These are phyloP conservation scores for Macrosiphum euphorbiae DNA, from an alignment of 2,888 invertebrate genomes.

Conservation along the genomic window DNA sequence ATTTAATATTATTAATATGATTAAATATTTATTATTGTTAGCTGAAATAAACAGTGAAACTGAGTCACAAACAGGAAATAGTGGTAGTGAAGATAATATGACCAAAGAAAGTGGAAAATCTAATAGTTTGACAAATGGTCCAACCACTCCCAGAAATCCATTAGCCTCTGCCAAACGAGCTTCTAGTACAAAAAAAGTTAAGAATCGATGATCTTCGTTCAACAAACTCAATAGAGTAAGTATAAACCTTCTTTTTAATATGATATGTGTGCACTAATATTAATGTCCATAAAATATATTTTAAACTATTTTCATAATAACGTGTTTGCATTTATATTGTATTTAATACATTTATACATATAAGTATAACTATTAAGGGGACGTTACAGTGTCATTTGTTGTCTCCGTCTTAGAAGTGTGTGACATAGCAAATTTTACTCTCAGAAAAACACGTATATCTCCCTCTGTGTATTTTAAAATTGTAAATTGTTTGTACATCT, in stretches of 20 bases:
- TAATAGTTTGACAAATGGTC: slow-evolving; percentile 65
- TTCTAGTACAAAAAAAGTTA: slow-evolving; percentile 62
- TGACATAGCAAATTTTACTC: no score
- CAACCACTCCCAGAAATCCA: slow-evolving; percentile 57
- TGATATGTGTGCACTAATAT: neutral
- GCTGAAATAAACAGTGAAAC: slow-evolving; percentile 89
- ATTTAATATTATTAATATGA: slow-evolving; percentile 65
- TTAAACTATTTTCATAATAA: neutral
- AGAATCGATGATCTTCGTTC: slow-evolving; percentile 63
- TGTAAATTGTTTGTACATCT: no score
- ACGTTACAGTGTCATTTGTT: no score
- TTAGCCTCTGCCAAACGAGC: slow-evolving; percentile 58
- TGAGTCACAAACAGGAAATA: slow-evolving; percentile 82
- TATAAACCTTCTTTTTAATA: neutral
- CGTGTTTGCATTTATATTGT: neutral
- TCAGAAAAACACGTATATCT: no score
- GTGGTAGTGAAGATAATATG: slow-evolving; percentile 73
- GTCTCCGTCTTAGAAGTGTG: no score
- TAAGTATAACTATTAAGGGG: neutral
- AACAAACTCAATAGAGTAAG: slow-evolving; percentile 64
- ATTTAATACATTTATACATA: neutral
- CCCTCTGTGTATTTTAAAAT: no score
- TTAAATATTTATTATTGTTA: slow-evolving; percentile 69
- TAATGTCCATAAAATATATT: neutral
- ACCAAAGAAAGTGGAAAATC: slow-evolving; percentile 68